phyloP scores from a whole-genome alignment of 2,888 invertebrate species.

The Pammene fasciana region DNA sequence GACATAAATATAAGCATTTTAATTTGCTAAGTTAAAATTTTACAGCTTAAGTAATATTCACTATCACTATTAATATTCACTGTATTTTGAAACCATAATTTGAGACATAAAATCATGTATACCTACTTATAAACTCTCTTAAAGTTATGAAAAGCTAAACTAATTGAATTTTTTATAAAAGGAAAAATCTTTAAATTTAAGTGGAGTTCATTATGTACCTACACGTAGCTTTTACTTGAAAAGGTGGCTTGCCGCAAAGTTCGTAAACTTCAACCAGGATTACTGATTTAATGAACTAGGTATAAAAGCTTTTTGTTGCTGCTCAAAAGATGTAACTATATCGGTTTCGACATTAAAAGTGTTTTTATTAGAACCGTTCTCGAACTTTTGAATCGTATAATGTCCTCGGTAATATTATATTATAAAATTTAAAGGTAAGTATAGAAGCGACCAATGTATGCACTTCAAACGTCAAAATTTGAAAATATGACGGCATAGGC shows the following conservation, averaged over 20 bases:
- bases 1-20: no score
- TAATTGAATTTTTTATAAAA: constrained; percentile 5
- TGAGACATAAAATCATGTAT: no score
- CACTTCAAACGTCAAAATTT: no score
- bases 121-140: background rate
- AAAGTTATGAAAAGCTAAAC: background rate
- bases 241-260: constrained; percentile 32
- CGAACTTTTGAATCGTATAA: constrained; percentile 6
- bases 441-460: no score
- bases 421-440: no score
- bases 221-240: constrained; percentile 33
- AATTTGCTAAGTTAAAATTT: no score
- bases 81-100: no score
- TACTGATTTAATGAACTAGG: constrained; percentile 36
- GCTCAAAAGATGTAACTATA: constrained; percentile 23
- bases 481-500: no score
- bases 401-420: background rate
- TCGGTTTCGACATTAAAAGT: background rate
- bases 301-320: constrained; percentile 32
- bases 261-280: constrained; percentile 32
- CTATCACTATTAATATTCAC: no score
- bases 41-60: no score
- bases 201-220: constrained; percentile 18
- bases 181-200: constrained; percentile 15
- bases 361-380: background rate